A percentile compares a stretch with the other conserved stretches of the same genome.
These are phyloP conservation scores for Acanthisitta chloris DNA, from an alignment of 2,113 vertebrate genomes.

Conservation along the genomic window DNA sequence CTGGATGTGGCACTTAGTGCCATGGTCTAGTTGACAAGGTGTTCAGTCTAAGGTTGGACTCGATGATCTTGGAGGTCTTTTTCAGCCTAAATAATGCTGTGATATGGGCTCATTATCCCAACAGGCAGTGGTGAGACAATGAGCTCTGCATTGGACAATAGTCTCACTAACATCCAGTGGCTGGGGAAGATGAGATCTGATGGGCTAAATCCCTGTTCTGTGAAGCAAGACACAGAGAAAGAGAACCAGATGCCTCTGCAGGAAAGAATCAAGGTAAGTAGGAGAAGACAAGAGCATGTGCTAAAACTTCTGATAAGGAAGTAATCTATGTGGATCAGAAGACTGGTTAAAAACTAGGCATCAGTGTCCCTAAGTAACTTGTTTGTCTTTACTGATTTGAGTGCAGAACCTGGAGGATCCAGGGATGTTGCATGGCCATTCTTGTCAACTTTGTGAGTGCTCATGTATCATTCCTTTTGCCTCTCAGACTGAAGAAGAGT, in stretches of 20 bases:
- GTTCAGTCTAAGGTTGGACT: background rate
- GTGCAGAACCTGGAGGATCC: background rate
- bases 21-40: background rate
- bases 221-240: slow-evolving; percentile 69
- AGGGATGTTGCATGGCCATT: background rate
- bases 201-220: slow-evolving; percentile 63
- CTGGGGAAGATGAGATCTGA: slow-evolving; percentile 83
- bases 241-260: slow-evolving; percentile 72
- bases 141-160: slow-evolving; percentile 77
- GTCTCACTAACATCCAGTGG: slow-evolving; percentile 92
- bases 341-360: background rate
- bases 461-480: background rate
- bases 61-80: background rate
- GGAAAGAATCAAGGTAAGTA: slow-evolving; percentile 75
- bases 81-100: background rate
- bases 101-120: background rate
- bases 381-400: background rate
- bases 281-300: background rate
- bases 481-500: slow-evolving; percentile 59
- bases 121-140: slow-evolving; percentile 73
- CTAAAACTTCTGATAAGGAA: background rate
- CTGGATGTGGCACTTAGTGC: background rate
- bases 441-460: background rate
- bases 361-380: background rate
- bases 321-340: background rate